Percentiles rank a stretch among this genome's conserved stretches.
Conservation (phyloP, 37 sponge, comb jelly and placozoan genomes). For the Aphrocallistes beatrix region DNA sequence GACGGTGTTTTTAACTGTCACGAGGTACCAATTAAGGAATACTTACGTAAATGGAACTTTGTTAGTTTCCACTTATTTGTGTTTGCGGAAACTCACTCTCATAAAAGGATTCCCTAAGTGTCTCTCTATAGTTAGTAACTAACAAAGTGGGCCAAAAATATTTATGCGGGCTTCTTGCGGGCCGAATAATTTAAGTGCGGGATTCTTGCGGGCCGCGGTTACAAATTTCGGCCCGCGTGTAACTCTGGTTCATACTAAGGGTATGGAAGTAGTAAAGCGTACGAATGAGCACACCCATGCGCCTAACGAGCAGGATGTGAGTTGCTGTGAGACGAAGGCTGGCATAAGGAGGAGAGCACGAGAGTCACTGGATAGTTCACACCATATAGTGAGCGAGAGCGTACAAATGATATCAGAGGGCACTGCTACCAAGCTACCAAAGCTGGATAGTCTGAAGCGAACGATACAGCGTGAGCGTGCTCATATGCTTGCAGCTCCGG, state of each 20-base stretch:
- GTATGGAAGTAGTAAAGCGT: background rate
- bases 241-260: background rate
- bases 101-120: too few species aligned
- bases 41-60: too few species aligned
- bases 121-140: too few species aligned
- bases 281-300: background rate
- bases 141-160: too few species aligned
- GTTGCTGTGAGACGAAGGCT: background rate
- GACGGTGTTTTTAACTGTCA: too few species aligned
- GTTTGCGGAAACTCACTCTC: too few species aligned
- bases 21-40: too few species aligned
- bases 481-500: background rate
- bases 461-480: background rate
- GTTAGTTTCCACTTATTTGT: too few species aligned
- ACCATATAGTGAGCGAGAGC: conserved; percentile 7
- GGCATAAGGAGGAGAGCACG: conserved; percentile 4
- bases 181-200: too few species aligned
- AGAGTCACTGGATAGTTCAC: background rate
- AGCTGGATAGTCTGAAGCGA: background rate
- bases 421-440: conserved; percentile 7
- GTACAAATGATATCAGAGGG: background rate
- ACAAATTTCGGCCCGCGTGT: too few species aligned
- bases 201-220: too few species aligned
- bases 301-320: background rate
- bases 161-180: too few species aligned